Percentiles rank a stretch among this genome's conserved stretches.
These are phyloP conservation scores for Holothuria glaberrima DNA, from an alignment of 35 echinoderm and acorn worm genomes.

Conservation along the genomic window DNA sequence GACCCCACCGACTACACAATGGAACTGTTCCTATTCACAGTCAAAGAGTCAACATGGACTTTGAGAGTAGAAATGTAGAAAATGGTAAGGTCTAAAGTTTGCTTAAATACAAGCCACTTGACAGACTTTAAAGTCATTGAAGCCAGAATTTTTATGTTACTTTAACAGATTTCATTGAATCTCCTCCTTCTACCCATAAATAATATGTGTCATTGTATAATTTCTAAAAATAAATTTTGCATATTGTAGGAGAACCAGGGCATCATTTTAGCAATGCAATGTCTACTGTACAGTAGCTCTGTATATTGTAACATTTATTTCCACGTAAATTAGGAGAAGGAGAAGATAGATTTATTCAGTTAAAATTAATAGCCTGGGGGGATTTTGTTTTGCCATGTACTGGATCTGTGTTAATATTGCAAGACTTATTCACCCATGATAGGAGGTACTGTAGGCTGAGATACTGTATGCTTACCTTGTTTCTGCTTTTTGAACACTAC, in stretches of 20 bases:
- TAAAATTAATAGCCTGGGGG: no score
- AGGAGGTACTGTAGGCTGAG: no score
- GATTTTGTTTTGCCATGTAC: no score
- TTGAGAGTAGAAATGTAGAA: constrained; percentile 10
- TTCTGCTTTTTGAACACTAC: no score
- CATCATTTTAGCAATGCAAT: not conserved
- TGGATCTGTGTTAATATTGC: no score
- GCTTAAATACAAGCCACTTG: not conserved
- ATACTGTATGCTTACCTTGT: no score
- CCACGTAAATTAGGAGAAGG: no score
- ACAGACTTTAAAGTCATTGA: not conserved
- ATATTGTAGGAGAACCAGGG: not conserved
- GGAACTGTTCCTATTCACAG: not conserved
- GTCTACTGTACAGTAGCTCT: not conserved
- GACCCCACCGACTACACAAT: not conserved
- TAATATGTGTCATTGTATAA: not conserved
- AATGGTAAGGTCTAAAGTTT: constrained; percentile 11
- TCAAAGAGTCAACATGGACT: not conserved
- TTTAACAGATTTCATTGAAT: not conserved
- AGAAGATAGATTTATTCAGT: no score
- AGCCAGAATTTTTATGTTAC: not conserved
- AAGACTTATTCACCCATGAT: no score
- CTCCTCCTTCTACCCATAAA: not conserved
- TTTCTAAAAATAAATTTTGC: no score
- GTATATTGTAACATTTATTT: no score